Evolutionary conservation across 2,797 vertebrate genomes (phyloP).

Genomic region (Chrosomus eos): DNA sequence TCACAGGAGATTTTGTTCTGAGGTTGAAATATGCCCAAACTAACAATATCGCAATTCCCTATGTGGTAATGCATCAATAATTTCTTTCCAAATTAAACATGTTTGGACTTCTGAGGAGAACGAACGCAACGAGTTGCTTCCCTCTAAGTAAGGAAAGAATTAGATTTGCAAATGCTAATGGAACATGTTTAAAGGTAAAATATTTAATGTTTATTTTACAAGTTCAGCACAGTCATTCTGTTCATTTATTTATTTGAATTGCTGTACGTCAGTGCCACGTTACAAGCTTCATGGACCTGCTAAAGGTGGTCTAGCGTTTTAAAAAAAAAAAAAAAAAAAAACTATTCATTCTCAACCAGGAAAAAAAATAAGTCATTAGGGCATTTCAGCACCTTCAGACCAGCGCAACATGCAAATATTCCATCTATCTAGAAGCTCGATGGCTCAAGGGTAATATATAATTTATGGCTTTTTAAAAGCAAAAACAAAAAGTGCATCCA

Average conservation of each 20-base stretch:
- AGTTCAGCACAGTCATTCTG: slow-evolving; percentile 81
- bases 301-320: slow-evolving; percentile 72
- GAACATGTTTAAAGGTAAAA: slow-evolving; percentile 74
- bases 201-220: slow-evolving; percentile 85
- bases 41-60: slow-evolving; percentile 35
- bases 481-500: slow-evolving; percentile 87
- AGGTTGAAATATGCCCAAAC: slow-evolving; percentile 8
- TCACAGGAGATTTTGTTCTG: neutral
- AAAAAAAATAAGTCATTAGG: slow-evolving; percentile 53
- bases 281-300: slow-evolving; percentile 78
- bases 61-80: slow-evolving; percentile 26
- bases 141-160: slow-evolving; percentile 14
- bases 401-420: slow-evolving; percentile 83
- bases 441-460: slow-evolving; percentile 74
- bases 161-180: slow-evolving; percentile 54
- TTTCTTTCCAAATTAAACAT: slow-evolving; percentile 53
- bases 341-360: slow-evolving; percentile 58
- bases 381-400: slow-evolving; percentile 74
- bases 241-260: slow-evolving; percentile 77
- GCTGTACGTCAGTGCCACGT: slow-evolving; percentile 83
- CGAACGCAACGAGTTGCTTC: neutral
- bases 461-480: slow-evolving; percentile 88
- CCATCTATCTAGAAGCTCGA: slow-evolving; percentile 76
- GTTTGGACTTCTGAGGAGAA: slow-evolving; percentile 35
- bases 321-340: slow-evolving; percentile 50